Percentiles rank a stretch among this genome's conserved stretches.
Evolutionary conservation across 1,140 invertebrate genomes (phyloP).

Genomic region (Laodelphax striatellus): DNA sequence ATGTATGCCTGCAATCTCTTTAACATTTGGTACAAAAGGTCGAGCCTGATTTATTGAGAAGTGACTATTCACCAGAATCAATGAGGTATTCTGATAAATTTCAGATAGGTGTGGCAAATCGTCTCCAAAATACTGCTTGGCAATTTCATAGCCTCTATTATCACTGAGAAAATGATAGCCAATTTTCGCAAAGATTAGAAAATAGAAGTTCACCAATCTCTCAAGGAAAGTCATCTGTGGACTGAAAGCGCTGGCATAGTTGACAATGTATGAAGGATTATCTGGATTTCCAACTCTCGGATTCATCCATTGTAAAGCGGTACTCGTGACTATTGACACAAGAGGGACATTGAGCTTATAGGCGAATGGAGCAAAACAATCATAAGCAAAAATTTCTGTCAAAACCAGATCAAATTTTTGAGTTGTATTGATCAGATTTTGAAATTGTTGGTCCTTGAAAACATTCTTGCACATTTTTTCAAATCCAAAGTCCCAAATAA

Average conservation of each 20-base stretch:
- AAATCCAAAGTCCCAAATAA: not conserved
- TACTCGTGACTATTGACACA: constrained; percentile 40
- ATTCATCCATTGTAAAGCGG: constrained; percentile 45
- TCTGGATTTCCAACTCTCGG: constrained; percentile 23
- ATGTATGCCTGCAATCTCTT: constrained; percentile 48
- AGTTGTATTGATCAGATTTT: constrained; percentile 34
- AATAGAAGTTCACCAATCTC: constrained; percentile 15
- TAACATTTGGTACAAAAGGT: constrained; percentile 43
- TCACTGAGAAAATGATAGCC: constrained; percentile 5
- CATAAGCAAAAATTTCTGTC: constrained; percentile 23
- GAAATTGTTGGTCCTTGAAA: constrained; percentile 27
- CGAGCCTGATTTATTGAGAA: constrained; percentile 38
- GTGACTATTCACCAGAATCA: constrained; percentile 28
- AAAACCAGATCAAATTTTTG: constrained; percentile 27
- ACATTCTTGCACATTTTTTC: not conserved
- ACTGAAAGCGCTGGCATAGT: constrained; percentile 8
- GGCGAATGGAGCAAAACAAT: constrained; percentile 21
- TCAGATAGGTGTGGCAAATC: constrained; percentile 38
- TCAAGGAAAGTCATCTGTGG: constrained; percentile 14
- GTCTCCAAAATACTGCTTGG: constrained; percentile 39
- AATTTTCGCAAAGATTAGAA: not conserved
- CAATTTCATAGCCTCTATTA: constrained; percentile 7
- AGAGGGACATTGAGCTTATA: constrained; percentile 41
- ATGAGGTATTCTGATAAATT: constrained; percentile 13
- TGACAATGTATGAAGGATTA: constrained; percentile 14